Evolutionary conservation across 2,888 invertebrate genomes (phyloP).

Genomic region (Saturnia pavonia): DNA sequence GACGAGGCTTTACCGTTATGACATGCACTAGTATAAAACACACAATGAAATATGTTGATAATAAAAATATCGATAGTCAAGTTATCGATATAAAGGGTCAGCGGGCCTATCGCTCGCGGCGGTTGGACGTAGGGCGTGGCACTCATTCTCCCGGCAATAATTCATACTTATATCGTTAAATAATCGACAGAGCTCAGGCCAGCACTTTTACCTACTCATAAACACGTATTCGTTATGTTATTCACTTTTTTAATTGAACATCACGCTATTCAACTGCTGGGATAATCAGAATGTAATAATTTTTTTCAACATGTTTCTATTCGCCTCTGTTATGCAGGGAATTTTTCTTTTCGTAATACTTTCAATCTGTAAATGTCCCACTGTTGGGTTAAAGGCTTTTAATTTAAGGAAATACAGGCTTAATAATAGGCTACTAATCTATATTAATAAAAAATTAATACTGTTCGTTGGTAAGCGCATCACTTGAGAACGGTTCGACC

Average conservation of each 20-base stretch:
- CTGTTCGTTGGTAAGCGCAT: too few relatives aligned
- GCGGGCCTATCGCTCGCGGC: slow-evolving; percentile 40
- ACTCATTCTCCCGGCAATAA: slow-evolving; percentile 69
- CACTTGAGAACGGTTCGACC: too few relatives aligned
- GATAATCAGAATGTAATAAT: slow-evolving; percentile 22
- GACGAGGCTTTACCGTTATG: neutral
- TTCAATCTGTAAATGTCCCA: too few relatives aligned
- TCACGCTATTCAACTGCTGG: neutral
- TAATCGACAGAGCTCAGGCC: slow-evolving; percentile 57
- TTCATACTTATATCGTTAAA: slow-evolving; percentile 75
- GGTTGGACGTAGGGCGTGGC: slow-evolving; percentile 65
- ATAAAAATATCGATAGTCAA: neutral
- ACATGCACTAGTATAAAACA: neutral
- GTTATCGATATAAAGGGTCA: slow-evolving; percentile 29
- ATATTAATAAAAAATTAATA: too few relatives aligned
- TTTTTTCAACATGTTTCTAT: neutral
- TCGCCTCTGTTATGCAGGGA: neutral
- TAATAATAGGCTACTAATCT: neutral
- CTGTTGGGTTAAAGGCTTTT: neutral
- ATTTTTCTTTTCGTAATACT: too few relatives aligned
- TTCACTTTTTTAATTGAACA: slow-evolving; percentile 27
- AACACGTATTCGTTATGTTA: slow-evolving; percentile 63
- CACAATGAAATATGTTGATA: neutral
- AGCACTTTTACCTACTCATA: slow-evolving; percentile 60
- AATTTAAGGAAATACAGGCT: neutral